Evolutionary conservation across 2,797 vertebrate genomes (phyloP), one percentile per base, ranked within the genome.

Genomic region (Gymnopithys bicolor): DNA sequence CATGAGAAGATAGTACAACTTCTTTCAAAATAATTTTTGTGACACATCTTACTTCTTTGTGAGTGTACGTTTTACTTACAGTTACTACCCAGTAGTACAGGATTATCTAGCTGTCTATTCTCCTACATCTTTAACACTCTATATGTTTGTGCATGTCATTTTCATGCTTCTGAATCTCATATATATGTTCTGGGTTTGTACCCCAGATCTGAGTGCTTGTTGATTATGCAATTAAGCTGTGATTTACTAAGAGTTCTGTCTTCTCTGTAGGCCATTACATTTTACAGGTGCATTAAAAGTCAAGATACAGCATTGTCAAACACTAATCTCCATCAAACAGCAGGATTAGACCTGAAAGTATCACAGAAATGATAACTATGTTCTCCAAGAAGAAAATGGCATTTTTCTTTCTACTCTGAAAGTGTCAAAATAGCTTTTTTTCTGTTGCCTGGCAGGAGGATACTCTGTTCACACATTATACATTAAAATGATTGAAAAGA

Each of bases 401-500:
- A 55, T 79, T 88, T 94, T 93, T 78, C 33, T 21, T 76, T 75
- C 32, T 79, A 84, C 7, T 4, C 27, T 66, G 21, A 81, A 51
- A 74, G 33, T 52, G 33, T 69, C 19, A 19, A 78, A 95, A 60
- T 22, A 90, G 15, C 28, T 68, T 81, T 8, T 81, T 81, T 89
- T 76, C 81, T 81, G 19, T 92, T 87, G 46, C 27, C 60, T 84
- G 39, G 68, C 86, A 88, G 35, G 13, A 91, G 27, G 76, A 90
- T 53, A 66, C 10, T 28, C 16, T 76, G 39, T 82, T 95, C 63
- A 84, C 66, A 90, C 28, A 27, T 78, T 82, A 52, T 67, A 53
- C 24, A 64, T 76, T 89, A 82, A 87, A 91, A 70, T 79, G 46
- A 63, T 74, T 73, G 84, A 84, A 91, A 79, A 76, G 52, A 37